Evolutionary conservation across 2,888 invertebrate species (phyloP).

Genomic region (Margaritifera margaritifera): DNA sequence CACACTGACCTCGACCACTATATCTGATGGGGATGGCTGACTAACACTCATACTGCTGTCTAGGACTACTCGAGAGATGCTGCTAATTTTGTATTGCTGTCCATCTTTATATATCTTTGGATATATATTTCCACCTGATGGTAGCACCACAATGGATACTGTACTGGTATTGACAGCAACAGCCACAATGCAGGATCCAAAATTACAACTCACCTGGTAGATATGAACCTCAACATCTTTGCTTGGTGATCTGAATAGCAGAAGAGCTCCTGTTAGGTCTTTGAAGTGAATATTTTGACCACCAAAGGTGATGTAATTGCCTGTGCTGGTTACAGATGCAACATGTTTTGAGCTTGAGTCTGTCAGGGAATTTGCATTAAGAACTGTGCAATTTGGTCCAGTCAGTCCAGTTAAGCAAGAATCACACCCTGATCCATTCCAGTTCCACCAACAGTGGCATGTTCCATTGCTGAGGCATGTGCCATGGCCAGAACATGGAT

Average conservation of each 20-base stretch:
- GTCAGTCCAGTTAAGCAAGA: slow-evolving; percentile 28
- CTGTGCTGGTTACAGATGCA: slow-evolving; percentile 45
- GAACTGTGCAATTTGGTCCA: slow-evolving; percentile 46
- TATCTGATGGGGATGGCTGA: slow-evolving; percentile 28
- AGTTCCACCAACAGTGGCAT: slow-evolving; percentile 53
- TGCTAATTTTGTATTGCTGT: slow-evolving; percentile 11
- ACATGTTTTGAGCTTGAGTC: slow-evolving; percentile 19
- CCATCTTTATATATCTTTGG: slow-evolving; percentile 35
- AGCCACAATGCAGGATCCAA: slow-evolving; percentile 49
- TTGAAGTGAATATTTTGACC: slow-evolving; percentile 41
- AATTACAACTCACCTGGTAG: slow-evolving; percentile 45
- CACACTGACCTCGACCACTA: slow-evolving; percentile 22
- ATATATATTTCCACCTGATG: slow-evolving; percentile 36
- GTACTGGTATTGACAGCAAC: slow-evolving; percentile 33
- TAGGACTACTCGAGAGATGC: slow-evolving; percentile 9
- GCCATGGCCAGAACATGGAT: slow-evolving; percentile 51
- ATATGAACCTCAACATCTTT: slow-evolving; percentile 39
- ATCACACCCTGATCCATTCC: slow-evolving; percentile 44
- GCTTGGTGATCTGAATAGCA: slow-evolving; percentile 22
- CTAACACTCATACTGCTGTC: slow-evolving; percentile 21
- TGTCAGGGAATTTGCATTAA: slow-evolving; percentile 21
- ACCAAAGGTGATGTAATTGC: slow-evolving; percentile 44
- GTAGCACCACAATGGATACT: slow-evolving; percentile 31
- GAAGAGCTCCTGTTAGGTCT: slow-evolving; percentile 36
- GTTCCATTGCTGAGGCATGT: slow-evolving; percentile 36